Evolutionary conservation across 2,113 vertebrate species (phyloP).

Genomic region (Saccopteryx leptura): DNA sequence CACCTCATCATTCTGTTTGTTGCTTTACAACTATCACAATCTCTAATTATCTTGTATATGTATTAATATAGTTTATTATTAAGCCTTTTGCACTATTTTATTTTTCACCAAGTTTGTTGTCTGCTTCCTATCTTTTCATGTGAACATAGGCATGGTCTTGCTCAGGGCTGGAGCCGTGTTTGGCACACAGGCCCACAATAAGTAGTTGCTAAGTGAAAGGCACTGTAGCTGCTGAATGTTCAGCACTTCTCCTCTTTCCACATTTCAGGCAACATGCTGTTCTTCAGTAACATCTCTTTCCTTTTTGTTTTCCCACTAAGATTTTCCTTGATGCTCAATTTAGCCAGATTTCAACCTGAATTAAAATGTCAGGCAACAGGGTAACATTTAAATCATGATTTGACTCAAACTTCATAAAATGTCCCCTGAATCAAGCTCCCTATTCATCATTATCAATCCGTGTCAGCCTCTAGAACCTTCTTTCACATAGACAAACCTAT

Average conservation of each 20-base stretch:
- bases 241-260: not conserved
- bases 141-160: not conserved
- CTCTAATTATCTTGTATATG: slow-evolving; percentile 5
- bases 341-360: slow-evolving; percentile 60
- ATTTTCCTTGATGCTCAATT: slow-evolving; percentile 45
- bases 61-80: not conserved
- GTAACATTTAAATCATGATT: slow-evolving; percentile 11
- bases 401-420: slow-evolving; percentile 39
- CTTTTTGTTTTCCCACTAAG: slow-evolving; percentile 24
- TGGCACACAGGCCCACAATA: not conserved
- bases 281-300: slow-evolving; percentile 4
- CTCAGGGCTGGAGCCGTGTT: not conserved
- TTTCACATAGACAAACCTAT: not conserved
- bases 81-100: not conserved
- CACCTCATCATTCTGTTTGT: not conserved
- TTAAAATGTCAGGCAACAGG: slow-evolving; percentile 43
- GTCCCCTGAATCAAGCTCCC: slow-evolving; percentile 1
- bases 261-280: not conserved
- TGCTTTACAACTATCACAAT: not conserved
- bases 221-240: not conserved
- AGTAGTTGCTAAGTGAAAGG: not conserved
- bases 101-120: not conserved
- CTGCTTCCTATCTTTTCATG: not conserved
- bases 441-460: not conserved
- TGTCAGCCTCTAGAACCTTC: slow-evolving; percentile 29